These are phyloP conservation scores for Pocillopora meandrina DNA, from an alignment of 92 coral and sea anemone species.

Conservation along the genomic window DNA sequence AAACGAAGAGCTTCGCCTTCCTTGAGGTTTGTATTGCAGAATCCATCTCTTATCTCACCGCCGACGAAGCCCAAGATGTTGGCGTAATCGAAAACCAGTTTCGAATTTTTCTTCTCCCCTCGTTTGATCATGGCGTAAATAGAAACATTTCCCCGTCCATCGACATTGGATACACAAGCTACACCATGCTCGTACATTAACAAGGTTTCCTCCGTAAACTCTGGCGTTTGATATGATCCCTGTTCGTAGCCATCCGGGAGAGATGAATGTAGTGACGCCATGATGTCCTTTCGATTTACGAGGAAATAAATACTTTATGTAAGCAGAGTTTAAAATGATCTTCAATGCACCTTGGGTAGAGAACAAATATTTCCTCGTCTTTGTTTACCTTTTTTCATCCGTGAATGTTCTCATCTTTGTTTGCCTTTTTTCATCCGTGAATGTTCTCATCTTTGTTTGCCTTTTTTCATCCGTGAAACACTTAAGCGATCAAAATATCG, in stretches of 20 bases:
- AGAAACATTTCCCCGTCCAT: conserved; percentile 66
- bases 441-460: too few species aligned
- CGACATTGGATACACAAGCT: conserved; percentile 57
- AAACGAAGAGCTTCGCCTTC: conserved; percentile 52
- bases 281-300: background rate
- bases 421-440: too few species aligned
- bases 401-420: too few species aligned
- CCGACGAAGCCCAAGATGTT: conserved; percentile 55
- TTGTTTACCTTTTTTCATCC: too few species aligned
- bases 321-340: too few species aligned
- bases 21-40: conserved; percentile 46
- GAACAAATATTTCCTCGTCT: too few species aligned
- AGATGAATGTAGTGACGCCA: background rate
- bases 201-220: conserved; percentile 24
- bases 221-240: conserved; percentile 12
- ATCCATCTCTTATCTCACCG: conserved; percentile 65
- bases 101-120: conserved; percentile 45
- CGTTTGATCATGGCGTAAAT: conserved; percentile 49
- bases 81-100: conserved; percentile 48
- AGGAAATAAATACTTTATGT: background rate
- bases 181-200: conserved; percentile 44
- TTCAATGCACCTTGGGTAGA: too few species aligned
- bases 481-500: too few species aligned
- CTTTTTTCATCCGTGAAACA: too few species aligned
- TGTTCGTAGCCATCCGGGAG: conserved; percentile 13